Conservation (phyloP, 1,140 invertebrate genomes). For the Periplaneta americana region DNA sequence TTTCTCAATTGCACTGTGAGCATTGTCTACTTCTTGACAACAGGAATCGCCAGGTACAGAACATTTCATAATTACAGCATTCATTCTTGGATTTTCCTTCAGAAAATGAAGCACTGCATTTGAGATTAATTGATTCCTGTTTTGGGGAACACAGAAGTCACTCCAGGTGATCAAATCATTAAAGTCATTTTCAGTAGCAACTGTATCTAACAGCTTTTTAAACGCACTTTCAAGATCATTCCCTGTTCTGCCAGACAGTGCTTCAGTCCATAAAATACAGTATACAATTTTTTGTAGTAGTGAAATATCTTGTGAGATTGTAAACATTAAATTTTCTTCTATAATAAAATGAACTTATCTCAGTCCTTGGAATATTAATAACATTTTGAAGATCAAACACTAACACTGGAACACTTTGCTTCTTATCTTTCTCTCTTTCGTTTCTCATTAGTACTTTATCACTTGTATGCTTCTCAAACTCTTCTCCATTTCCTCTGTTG, state of each 20-base stretch:
- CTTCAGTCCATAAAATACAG: not conserved
- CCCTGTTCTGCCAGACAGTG: not conserved
- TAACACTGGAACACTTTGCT: no score
- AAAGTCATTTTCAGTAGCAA: not conserved
- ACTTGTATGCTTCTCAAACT: no score
- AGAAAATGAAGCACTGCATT: not conserved
- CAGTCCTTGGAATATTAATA: no score
- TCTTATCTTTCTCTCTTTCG: no score
- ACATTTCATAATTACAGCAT: not conserved
- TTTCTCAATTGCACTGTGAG: not conserved
- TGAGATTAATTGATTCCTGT: not conserved
- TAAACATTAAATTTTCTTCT: not conserved
- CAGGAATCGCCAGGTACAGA: not conserved
- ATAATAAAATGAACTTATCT: no score
- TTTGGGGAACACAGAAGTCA: no score
- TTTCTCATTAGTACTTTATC: no score
- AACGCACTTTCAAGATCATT: conserved; percentile 1
- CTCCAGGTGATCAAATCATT: not conserved
- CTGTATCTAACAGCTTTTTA: not conserved
- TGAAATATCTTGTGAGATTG: not conserved
- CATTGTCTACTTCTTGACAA: not conserved
- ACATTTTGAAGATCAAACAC: no score
- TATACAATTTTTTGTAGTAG: not conserved
- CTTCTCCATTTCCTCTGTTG: no score
- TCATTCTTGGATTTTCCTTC: not conserved